These are phyloP conservation scores for Cylas formicarius DNA, from an alignment of 1,140 invertebrate genomes.

Conservation along the genomic window DNA sequence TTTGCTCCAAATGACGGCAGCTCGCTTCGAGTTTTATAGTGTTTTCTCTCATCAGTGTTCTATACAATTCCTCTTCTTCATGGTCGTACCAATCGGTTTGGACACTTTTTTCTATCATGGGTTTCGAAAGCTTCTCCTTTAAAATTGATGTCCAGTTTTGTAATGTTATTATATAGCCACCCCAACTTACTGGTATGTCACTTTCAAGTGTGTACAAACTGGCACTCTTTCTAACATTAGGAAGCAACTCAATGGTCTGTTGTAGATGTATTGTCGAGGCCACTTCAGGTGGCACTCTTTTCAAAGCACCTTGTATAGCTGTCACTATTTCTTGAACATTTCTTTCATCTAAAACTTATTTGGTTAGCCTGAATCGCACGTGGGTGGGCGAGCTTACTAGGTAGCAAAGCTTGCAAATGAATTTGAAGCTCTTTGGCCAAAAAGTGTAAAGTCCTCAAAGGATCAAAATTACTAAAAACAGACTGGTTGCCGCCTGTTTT, in stretches of 20 bases:
- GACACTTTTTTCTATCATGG: conserved; percentile 11
- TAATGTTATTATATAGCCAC: background rate
- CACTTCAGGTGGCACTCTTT: conserved; percentile 36
- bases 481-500: conserved; percentile 29
- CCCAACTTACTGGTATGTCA: conserved; percentile 16
- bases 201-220: conserved; percentile 10
- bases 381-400: conserved; percentile 33
- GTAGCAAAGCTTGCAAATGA: conserved; percentile 25
- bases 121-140: conserved; percentile 7
- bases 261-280: conserved; percentile 29
- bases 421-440: conserved; percentile 34
- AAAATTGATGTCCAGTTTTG: conserved; percentile 2
- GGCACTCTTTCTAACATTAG: conserved; percentile 4
- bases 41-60: conserved; percentile 35
- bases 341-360: conserved; percentile 29
- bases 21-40: conserved; percentile 36
- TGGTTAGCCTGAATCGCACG: too few species aligned
- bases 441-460: conserved; percentile 37
- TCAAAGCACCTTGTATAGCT: conserved; percentile 37
- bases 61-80: conserved; percentile 22
- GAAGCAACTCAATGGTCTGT: conserved; percentile 15
- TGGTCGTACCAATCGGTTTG: conserved; percentile 18
- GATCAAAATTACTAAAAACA: conserved; percentile 37
- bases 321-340: conserved; percentile 32
- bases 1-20: conserved; percentile 36